These are phyloP conservation scores for Mormyrops boulengeri DNA, from an alignment of 2,797 vertebrate species.

Conservation along the genomic window DNA sequence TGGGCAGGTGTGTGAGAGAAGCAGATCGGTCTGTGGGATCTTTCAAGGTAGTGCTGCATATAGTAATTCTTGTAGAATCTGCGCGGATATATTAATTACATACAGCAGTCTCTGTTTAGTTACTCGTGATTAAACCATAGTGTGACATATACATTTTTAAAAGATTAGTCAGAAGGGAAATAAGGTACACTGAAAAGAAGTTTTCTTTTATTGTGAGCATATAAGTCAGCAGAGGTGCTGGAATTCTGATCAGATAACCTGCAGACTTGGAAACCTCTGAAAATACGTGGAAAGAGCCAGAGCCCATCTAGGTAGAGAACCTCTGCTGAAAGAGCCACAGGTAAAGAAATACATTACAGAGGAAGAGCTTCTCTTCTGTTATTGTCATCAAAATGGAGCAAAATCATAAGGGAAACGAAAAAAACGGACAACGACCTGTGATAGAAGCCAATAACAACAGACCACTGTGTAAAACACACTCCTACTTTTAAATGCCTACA, in stretches of 20 bases:
- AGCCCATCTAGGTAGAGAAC: not conserved
- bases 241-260: not conserved
- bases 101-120: constrained; percentile 32
- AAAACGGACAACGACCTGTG: not conserved
- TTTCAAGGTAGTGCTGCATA: constrained; percentile 63
- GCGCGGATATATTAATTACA: constrained; percentile 60
- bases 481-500: not conserved
- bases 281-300: not conserved
- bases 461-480: not conserved
- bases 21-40: constrained; percentile 59
- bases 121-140: constrained; percentile 16
- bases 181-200: not conserved
- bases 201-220: not conserved
- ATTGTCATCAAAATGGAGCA: not conserved
- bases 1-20: constrained; percentile 68
- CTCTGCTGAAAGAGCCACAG: not conserved
- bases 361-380: constrained; percentile 5
- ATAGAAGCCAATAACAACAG: not conserved
- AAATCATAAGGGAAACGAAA: not conserved
- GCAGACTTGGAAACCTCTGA: not conserved
- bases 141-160: not conserved
- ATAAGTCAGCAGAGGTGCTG: not conserved
- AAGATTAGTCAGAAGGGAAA: not conserved
- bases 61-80: constrained; percentile 47
- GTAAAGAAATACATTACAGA: not conserved